Evolutionary conservation across 2,797 vertebrate genomes (phyloP).

Genomic region (Danio aesculapii): DNA sequence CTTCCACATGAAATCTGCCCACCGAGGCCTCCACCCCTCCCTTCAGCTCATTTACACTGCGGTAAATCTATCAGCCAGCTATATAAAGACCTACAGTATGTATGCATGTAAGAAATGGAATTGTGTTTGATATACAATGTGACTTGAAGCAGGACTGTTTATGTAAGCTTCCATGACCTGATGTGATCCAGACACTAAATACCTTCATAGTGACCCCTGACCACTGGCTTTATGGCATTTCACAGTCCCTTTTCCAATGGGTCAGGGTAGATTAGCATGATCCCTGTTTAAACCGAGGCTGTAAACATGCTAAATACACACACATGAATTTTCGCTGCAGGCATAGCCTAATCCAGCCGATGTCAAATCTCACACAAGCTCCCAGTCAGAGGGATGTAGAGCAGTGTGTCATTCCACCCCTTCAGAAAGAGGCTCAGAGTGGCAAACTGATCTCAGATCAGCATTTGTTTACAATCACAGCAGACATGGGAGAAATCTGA

Average conservation of each 20-base stretch:
- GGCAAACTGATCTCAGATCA: conserved; percentile 24
- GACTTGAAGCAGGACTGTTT: neutral
- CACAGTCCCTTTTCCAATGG: conserved; percentile 11
- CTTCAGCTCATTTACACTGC: conserved; percentile 43
- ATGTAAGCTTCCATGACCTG: conserved; percentile 2
- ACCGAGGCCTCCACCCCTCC: conserved; percentile 51
- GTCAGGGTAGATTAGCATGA: conserved; percentile 40
- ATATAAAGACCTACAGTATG: conserved; percentile 19
- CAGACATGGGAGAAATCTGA: conserved; percentile 14
- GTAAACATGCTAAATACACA: conserved; percentile 28
- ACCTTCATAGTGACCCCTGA: conserved; percentile 45
- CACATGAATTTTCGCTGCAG: conserved; percentile 11
- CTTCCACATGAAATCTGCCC: conserved; percentile 70
- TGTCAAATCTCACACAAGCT: conserved; percentile 36
- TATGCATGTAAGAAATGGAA: conserved; percentile 34
- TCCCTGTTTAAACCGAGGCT: conserved; percentile 52
- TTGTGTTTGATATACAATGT: conserved; percentile 9
- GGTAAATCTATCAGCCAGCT: conserved; percentile 63
- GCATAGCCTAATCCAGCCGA: conserved; percentile 40
- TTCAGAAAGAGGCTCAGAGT: conserved; percentile 17
- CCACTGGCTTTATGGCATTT: conserved; percentile 37
- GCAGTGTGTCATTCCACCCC: conserved; percentile 37
- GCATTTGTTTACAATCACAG: conserved; percentile 33
- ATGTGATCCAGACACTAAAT: conserved; percentile 48
- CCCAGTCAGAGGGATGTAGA: conserved; percentile 23